These are phyloP conservation scores for Cliona cf. orientalis DNA, from an alignment of 37 sponge, comb jelly and placozoan species.

Conservation along the genomic window DNA sequence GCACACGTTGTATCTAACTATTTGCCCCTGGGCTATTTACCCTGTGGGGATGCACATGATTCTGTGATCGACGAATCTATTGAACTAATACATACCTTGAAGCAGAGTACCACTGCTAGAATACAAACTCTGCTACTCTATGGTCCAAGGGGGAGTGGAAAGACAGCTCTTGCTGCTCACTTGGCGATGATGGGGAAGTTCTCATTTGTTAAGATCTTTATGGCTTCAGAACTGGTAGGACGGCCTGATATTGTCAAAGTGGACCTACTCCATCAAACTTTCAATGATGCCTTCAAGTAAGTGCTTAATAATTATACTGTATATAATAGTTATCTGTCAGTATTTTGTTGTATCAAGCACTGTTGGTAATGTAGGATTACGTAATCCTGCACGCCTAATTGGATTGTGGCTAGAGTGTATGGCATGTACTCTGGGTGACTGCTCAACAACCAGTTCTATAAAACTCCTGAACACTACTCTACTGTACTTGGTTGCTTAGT, in stretches of 20 bases:
- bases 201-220: conserved; percentile 58
- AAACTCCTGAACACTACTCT: no score
- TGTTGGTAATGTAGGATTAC: no score
- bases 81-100: conserved; percentile 48
- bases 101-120: conserved; percentile 22
- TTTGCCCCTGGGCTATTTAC: conserved; percentile 51
- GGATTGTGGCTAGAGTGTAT: no score
- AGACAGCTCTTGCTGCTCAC: conserved; percentile 64
- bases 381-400: no score
- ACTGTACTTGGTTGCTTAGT: no score
- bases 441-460: no score
- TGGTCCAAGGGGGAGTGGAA: conserved; percentile 71
- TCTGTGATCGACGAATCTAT: conserved; percentile 14
- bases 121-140: conserved; percentile 50
- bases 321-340: not conserved
- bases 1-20: conserved; percentile 39
- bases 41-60: conserved; percentile 53
- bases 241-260: conserved; percentile 37
- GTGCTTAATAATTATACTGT: not conserved
- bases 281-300: conserved; percentile 65
- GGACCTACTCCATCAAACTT: conserved; percentile 40
- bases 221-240: conserved; percentile 56
- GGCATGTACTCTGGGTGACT: no score
- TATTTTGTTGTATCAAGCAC: no score
- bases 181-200: conserved; percentile 62